Conservation (phyloP, 2,797 vertebrate genomes). For the Syngnathus rostellatus region DNA sequence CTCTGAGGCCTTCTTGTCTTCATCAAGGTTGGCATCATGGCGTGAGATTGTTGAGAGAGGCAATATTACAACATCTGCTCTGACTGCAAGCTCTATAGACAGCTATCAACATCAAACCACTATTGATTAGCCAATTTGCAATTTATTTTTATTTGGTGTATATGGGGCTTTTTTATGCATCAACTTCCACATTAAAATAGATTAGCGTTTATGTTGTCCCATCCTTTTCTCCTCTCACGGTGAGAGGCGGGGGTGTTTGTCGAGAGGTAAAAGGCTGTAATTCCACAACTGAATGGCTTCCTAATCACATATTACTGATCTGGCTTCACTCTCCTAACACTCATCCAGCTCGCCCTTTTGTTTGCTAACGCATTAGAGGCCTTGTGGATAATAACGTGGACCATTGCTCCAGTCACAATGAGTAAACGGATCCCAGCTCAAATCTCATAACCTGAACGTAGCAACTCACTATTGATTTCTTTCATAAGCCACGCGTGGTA, state of each 20-base stretch:
- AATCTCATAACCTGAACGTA: constrained; percentile 57
- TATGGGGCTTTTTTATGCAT: not conserved
- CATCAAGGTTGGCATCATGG: constrained; percentile 31
- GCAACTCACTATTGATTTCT: constrained; percentile 57
- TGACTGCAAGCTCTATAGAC: not conserved
- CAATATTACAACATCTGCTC: constrained; percentile 19
- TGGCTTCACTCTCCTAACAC: constrained; percentile 27
- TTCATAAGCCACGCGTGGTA: constrained; percentile 44
- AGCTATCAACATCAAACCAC: not conserved
- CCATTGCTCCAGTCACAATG: constrained; percentile 49
- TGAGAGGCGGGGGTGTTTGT: constrained; percentile 8
- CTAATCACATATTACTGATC: constrained; percentile 59
- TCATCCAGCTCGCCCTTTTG: constrained; percentile 37
- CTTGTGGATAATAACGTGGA: constrained; percentile 42
- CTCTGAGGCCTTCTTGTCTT: constrained; percentile 32
- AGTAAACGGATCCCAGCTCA: constrained; percentile 51
- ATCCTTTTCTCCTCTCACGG: constrained; percentile 10
- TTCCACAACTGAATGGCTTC: constrained; percentile 43
- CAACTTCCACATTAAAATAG: constrained; percentile 18
- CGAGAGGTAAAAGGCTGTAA: constrained; percentile 32
- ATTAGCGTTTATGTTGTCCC: constrained; percentile 27
- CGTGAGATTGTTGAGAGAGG: constrained; percentile 14
- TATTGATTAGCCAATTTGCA: not conserved
- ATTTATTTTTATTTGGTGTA: not conserved
- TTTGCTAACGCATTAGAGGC: constrained; percentile 38